Base-by-base conservation (phyloP, 2,888 invertebrate species). In the Conistra vaccinii region DNA sequence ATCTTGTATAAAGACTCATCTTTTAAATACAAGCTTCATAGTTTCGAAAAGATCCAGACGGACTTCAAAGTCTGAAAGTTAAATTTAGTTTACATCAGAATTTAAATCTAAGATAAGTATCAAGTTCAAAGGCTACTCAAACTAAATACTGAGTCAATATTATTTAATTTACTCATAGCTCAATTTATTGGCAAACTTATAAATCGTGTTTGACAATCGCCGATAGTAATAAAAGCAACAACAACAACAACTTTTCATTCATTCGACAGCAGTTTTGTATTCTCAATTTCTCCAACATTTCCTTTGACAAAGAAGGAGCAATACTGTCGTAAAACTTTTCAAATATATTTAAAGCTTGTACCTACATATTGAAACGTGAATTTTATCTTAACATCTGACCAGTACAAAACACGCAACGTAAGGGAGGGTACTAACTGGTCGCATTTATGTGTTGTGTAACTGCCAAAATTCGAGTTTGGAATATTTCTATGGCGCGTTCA, bases 341-440 rank as follows among this genome's bases (percentile, higher is more conserved):
- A 81, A 76, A 87, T 81, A 76, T 78, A 78, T 85, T 85, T 78
- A 73, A 79, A 80, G 79, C 73, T 83, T 80, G 60, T 69, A 78
- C 60, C 58, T 78, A 78, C 12, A 42, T 14, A 42, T 82, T 71
- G 83, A 82, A 78, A 76, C 72, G 2, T 74, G 69, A 72, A 78
- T 78, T 76, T 73, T 83, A 78, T 80, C 69, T 71, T 55, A 69
- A 80, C 66, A 84, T 81, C 67, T 83, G 76, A 83, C 76, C 78
- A 51, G 69, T 63, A 68, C 58, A 29, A 60, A 74, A 70, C 53
- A 80, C 5, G 20, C 58, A 71, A 60, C 72, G 14, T 73, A 51
- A 65, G 68, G 63, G 63, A 55, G 39, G 29, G n/a, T 71, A 65
- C 80, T 60, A 29, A 61, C 55, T 14, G 20, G 32, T n/a, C 23